A percentile compares a stretch with the other conserved stretches of the same genome.
Evolutionary conservation across 1,140 invertebrate species (phyloP).

Genomic region (Carposina sasakii): DNA sequence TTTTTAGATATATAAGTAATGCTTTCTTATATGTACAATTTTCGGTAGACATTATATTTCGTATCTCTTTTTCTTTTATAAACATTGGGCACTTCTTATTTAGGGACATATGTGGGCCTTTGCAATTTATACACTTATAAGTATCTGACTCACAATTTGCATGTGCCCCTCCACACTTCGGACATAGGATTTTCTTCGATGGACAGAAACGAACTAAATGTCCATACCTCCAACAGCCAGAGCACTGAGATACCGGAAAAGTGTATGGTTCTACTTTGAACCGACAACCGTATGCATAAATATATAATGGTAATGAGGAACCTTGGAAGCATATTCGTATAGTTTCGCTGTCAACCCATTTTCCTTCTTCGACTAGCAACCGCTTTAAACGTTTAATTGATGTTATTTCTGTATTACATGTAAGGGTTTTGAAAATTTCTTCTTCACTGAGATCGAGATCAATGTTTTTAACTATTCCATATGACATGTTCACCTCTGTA

Average conservation of each 20-base stretch:
- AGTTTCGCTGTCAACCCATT: not conserved
- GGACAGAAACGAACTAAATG: constrained; percentile 20
- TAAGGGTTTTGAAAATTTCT: not conserved
- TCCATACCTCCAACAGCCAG: constrained; percentile 28
- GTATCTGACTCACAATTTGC: constrained; percentile 22
- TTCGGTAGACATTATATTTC: constrained; percentile 25
- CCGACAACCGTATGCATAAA: constrained; percentile 9
- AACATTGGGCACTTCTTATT: constrained; percentile 21
- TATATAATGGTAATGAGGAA: not conserved
- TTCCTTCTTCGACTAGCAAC: not conserved
- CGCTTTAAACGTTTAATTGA: not conserved
- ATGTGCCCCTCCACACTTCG: constrained; percentile 27
- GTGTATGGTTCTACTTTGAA: constrained; percentile 25
- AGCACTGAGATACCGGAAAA: constrained; percentile 35
- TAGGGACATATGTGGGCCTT: constrained; percentile 20
- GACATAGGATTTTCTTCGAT: constrained; percentile 22
- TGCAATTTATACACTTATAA: constrained; percentile 28
- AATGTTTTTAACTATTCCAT: not conserved
- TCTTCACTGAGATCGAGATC: not conserved
- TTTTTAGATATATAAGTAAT: not conserved
- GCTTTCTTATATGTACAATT: constrained; percentile 27
- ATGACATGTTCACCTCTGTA: not conserved
- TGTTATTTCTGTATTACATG: not conserved
- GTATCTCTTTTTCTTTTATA: constrained; percentile 25
- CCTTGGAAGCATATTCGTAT: not conserved